Percentiles rank a stretch among this genome's conserved stretches.
These are phyloP conservation scores for Ursus arctos DNA, from an alignment of 2,113 vertebrate genomes.

Conservation along the genomic window DNA sequence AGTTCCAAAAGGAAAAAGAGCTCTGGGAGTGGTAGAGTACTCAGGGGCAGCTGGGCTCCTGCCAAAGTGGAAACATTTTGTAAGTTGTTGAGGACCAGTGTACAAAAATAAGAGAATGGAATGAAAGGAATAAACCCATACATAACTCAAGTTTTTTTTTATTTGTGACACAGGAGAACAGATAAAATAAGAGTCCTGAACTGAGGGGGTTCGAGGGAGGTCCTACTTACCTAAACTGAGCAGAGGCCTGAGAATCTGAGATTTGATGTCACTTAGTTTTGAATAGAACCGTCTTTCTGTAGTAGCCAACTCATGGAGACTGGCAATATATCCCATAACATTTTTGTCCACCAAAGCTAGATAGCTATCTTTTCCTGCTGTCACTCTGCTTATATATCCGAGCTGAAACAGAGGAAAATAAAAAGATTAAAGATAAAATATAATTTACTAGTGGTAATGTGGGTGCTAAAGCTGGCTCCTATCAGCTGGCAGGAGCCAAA, in stretches of 20 bases:
- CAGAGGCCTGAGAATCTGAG: slow-evolving; percentile 94
- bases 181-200: neutral
- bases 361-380: slow-evolving; percentile 92
- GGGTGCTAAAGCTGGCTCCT: neutral
- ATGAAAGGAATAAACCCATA: neutral
- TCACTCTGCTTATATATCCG: slow-evolving; percentile 95
- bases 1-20: neutral
- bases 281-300: slow-evolving; percentile 96
- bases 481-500: neutral
- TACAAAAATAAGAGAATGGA: neutral
- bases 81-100: neutral
- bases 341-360: slow-evolving; percentile 94
- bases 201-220: rapidly evolving
- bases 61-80: neutral
- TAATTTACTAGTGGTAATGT: slow-evolving; percentile 5
- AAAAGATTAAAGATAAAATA: slow-evolving; percentile 40
- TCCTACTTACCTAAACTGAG: slow-evolving; percentile 93
- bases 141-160: slow-evolving; percentile 3
- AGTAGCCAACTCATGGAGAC: slow-evolving; percentile 96
- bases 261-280: slow-evolving; percentile 94
- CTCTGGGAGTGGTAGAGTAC: neutral
- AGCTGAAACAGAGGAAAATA: slow-evolving; percentile 88
- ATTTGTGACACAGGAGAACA: slow-evolving; percentile 27
- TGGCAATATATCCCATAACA: slow-evolving; percentile 96
- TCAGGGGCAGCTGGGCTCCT: neutral